Percentiles rank a stretch among this genome's conserved stretches.
Conservation (phyloP, 2,888 invertebrate species). For the Drosophila hamatofila region DNA sequence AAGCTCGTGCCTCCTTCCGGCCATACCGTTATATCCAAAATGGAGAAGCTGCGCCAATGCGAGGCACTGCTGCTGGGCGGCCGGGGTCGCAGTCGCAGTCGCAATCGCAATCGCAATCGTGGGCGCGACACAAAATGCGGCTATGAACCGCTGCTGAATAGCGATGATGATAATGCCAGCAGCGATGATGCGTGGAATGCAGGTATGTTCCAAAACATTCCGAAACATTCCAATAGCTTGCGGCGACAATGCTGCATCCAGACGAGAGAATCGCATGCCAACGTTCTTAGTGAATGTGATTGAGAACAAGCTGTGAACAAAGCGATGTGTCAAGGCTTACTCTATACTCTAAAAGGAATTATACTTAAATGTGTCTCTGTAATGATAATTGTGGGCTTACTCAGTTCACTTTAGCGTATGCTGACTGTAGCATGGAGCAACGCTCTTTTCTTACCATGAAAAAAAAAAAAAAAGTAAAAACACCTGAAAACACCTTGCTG, state of each 20-base stretch:
- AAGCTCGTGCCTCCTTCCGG: not conserved
- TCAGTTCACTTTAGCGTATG: not conserved
- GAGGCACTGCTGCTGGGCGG: constrained; percentile 21
- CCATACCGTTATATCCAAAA: not conserved
- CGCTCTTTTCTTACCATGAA: not conserved
- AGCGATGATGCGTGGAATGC: constrained; percentile 15
- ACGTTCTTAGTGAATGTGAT: not conserved
- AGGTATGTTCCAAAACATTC: constrained; percentile 39
- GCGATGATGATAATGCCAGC: constrained; percentile 35
- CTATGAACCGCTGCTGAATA: constrained; percentile 54
- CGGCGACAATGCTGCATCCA: not conserved
- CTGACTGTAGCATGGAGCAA: not conserved
- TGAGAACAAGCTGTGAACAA: not conserved
- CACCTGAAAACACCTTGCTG: constrained; percentile 21
- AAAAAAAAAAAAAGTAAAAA: not conserved
- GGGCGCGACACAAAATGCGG: constrained; percentile 35
- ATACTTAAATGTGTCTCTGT: not conserved
- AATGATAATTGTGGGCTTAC: not conserved
- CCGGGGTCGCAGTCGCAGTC: constrained; percentile 22
- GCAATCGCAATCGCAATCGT: constrained; percentile 13
- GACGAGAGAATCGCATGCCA: not conserved
- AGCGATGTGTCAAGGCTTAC: not conserved
- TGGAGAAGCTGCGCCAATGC: constrained; percentile 38
- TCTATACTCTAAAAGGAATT: not conserved
- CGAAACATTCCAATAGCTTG: constrained; percentile 5